Evolutionary conservation across 2,113 vertebrate genomes (phyloP), one percentile per base, ranked within the genome.

Genomic region (Diphyllodes magnificus): DNA sequence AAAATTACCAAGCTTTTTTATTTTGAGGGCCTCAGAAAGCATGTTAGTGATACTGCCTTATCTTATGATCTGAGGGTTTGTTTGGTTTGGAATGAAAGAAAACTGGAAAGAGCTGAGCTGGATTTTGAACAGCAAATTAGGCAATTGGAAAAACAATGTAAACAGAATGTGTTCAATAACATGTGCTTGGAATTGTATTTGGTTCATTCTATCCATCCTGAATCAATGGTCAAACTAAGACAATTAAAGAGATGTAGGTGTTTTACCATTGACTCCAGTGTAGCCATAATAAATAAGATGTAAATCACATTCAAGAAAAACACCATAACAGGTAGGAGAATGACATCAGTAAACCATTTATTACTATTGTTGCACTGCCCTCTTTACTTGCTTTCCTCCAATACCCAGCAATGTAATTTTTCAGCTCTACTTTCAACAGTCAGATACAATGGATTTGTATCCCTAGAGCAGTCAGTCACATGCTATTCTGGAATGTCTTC

Each of bases 101-200:
- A 95, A 65, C 60, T 93, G 54, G 63, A 94, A 88, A 95, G 91
- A 92, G 45, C 77, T 94, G 63, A 92, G 72, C 42, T 96, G 94
- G 94, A 96, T 95, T 96, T 94, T 97, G 86, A 96, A 95, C 88
- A 85, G 77, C 78, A 79, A 95, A 86, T 97, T 93, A 87, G 78
- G 94, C 96, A 96, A 96, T 61, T 94, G 69, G 63, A 82, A 83
- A 77, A 81, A 57, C 86, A 82, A 73, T 68, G 61, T 84, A 93
- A 94, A 93, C 19, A 93, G 72, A 84, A 84, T 33, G 61, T 65
- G 71, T 75, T 86, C 95, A 78, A 11, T 86, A 86, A 83, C 75
- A 88, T 42, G 51, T 59, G 56, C 47, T 73, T 78, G 60, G 51
- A 95, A 88, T 50, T 49, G 44, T 47, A 80, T 82, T 91, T 40